phyloP scores from a whole-genome alignment of 2,797 vertebrate genomes.

The Rallus crepitans region DNA sequence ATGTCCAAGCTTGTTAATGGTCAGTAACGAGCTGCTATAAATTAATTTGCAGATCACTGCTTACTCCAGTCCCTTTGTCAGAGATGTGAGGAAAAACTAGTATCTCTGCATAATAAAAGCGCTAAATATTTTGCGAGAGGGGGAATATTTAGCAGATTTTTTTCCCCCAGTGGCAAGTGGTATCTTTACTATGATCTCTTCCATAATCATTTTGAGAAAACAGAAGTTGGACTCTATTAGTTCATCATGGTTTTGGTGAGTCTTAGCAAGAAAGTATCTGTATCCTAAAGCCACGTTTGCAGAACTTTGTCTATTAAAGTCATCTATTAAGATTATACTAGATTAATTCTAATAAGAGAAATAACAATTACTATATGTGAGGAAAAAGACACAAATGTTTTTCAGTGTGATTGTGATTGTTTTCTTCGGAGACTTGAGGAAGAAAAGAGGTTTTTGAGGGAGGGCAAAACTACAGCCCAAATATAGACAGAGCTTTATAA shows the following conservation, averaged over 20 bases:
- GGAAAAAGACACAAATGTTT: neutral
- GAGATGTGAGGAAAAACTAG: neutral
- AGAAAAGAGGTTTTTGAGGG: neutral
- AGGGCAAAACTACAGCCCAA: neutral
- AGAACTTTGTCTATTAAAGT: neutral
- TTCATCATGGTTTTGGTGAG: neutral
- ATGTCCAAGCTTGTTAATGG: neutral
- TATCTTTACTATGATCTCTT: neutral
- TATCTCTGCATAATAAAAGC: neutral
- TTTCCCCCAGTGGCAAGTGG: neutral
- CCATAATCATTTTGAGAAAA: neutral
- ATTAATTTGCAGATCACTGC: neutral
- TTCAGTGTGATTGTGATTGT: neutral
- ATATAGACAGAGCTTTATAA: neutral
- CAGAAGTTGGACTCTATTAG: neutral
- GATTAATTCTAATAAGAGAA: neutral
- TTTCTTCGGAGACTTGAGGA: neutral
- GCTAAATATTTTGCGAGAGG: neutral
- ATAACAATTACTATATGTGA: neutral
- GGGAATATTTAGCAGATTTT: neutral
- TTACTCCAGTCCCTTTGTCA: neutral
- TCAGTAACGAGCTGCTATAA: conserved; percentile 3
- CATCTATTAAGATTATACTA: neutral
- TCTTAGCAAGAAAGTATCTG: neutral
- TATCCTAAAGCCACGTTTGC: neutral